These are phyloP conservation scores for Orchesella cincta DNA, from an alignment of 1,140 invertebrate genomes.

Conservation along the genomic window DNA sequence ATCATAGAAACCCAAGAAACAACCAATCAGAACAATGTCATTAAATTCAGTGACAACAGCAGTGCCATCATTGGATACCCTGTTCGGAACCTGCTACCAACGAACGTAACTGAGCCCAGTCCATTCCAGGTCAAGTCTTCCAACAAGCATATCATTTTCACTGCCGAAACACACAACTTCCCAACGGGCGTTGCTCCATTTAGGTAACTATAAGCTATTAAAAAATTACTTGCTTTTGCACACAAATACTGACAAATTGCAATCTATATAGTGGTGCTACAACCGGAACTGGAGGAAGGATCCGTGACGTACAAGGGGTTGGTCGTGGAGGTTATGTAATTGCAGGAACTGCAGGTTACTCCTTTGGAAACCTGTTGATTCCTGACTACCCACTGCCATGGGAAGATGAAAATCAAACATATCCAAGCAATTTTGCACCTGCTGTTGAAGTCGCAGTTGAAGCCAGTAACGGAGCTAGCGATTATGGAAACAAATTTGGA, in stretches of 20 bases:
- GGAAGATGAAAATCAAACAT: slow-evolving; percentile 74
- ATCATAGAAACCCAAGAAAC: slow-evolving; percentile 84
- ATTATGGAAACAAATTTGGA: slow-evolving; percentile 99
- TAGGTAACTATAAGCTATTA: too few relatives aligned
- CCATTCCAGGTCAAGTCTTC: slow-evolving; percentile 62
- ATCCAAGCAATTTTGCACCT: slow-evolving; percentile 86
- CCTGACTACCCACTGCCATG: slow-evolving; percentile 85
- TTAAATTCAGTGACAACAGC: slow-evolving; percentile 97
- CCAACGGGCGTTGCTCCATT: slow-evolving; percentile 91
- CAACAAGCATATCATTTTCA: slow-evolving; percentile 92
- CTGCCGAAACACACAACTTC: slow-evolving; percentile 98
- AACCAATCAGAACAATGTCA: slow-evolving; percentile 91
- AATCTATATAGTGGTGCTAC: slow-evolving; percentile 79
- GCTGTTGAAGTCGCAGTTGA: slow-evolving; percentile 87
- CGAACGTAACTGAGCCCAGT: slow-evolving; percentile 64
- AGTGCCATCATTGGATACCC: slow-evolving; percentile 87
- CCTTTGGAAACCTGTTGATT: slow-evolving; percentile 87
- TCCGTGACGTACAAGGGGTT: slow-evolving; percentile 91
- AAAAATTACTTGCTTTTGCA: too few relatives aligned
- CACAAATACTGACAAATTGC: neutral
- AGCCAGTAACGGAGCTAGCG: slow-evolving; percentile 95
- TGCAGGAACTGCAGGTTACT: slow-evolving; percentile 94
- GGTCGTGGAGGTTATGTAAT: slow-evolving; percentile 86
- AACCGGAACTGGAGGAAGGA: slow-evolving; percentile 91
- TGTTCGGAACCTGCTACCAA: slow-evolving; percentile 67